These are phyloP conservation scores for Rhynchomys soricoides DNA, from an alignment of 2,113 vertebrate genomes.

Conservation along the genomic window DNA sequence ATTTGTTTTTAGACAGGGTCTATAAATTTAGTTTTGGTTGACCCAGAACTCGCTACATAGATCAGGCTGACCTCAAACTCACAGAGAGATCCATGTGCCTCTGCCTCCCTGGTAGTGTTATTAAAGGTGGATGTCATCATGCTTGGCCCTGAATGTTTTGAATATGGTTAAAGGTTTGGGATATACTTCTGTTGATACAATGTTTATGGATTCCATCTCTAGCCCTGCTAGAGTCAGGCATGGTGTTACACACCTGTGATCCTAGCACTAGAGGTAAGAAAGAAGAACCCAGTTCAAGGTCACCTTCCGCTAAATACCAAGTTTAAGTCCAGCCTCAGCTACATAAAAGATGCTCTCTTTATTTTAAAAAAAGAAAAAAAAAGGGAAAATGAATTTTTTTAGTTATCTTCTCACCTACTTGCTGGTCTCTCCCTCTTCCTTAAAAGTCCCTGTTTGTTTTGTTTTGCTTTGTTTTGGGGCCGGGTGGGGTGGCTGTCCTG, in stretches of 20 bases:
- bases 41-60: background rate
- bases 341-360: background rate
- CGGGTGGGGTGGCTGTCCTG: background rate
- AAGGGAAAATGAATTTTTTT: background rate
- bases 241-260: background rate
- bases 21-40: background rate
- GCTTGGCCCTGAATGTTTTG: background rate
- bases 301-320: background rate
- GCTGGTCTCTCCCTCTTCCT: background rate
- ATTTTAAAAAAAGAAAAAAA: background rate
- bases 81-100: background rate
- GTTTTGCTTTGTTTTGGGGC: background rate
- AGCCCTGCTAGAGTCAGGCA: background rate
- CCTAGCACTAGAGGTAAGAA: background rate
- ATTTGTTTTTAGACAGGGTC: background rate
- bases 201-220: background rate
- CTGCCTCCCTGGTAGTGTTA: background rate
- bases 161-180: conserved; percentile 33
- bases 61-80: background rate
- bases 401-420: background rate
- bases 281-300: background rate
- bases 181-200: background rate
- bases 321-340: background rate
- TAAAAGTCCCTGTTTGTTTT: background rate
- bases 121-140: background rate